phyloP scores from a whole-genome alignment of 64 coral and sea anemone genomes.

The Pachyseris speciosa region DNA sequence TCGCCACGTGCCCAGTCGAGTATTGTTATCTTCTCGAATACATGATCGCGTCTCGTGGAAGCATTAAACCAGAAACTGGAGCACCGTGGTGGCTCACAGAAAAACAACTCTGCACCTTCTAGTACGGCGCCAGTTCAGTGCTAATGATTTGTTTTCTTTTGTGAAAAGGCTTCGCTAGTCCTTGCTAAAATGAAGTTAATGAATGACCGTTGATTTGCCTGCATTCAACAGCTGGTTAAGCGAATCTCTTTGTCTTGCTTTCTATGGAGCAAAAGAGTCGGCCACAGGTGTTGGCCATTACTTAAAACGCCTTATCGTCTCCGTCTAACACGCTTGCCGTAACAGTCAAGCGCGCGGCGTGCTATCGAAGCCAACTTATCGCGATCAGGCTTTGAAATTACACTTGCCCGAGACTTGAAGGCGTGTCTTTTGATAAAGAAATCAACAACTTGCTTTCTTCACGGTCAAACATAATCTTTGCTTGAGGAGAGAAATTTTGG shows the following conservation, averaged over 20 bases:
- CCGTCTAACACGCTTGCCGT: conserved; percentile 21
- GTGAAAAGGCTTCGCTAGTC: neutral
- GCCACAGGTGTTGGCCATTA: conserved; percentile 40
- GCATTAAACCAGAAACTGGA: neutral
- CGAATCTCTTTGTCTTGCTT: conserved; percentile 50
- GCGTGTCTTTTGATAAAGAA: neutral
- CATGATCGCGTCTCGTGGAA: conserved; percentile 15
- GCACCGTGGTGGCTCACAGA: neutral
- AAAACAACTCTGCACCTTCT: neutral
- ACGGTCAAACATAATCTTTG: neutral
- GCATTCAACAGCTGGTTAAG: conserved; percentile 55
- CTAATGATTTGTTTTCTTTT: neutral
- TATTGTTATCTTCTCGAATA: conserved; percentile 45
- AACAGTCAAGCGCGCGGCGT: conserved; percentile 5
- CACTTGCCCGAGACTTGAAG: neutral
- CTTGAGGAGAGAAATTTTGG: neutral
- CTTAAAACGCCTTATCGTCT: conserved; percentile 30
- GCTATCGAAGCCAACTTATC: neutral
- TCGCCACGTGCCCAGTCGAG: conserved; percentile 63
- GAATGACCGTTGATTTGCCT: conserved; percentile 33
- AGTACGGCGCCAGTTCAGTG: neutral
- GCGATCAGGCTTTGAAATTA: neutral
- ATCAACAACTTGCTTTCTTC: neutral
- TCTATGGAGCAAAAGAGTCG: conserved; percentile 46
- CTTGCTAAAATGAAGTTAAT: conserved; percentile 27